A percentile compares a stretch with the other conserved stretches of the same genome.
Evolutionary conservation across 2,888 invertebrate genomes (phyloP).

Genomic region (Phania funesta): DNA sequence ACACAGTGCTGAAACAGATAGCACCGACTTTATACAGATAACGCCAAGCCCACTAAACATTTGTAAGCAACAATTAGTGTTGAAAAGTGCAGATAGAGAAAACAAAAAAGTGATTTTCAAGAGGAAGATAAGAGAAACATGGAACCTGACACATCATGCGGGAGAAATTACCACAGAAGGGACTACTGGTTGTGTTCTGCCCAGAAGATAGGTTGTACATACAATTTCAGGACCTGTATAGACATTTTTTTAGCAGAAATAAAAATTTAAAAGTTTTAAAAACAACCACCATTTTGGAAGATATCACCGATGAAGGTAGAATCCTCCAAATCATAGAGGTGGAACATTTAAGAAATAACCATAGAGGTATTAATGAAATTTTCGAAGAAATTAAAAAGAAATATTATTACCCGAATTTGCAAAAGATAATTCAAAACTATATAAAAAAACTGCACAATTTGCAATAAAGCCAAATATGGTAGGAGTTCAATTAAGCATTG

Average conservation of each 20-base stretch:
- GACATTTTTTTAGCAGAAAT: background rate
- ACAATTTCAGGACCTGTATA: background rate
- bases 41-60: constrained; percentile 3
- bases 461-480: constrained; percentile 31
- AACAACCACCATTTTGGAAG: too few species aligned
- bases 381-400: constrained; percentile 27
- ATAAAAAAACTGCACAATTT: constrained; percentile 20
- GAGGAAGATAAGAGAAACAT: constrained; percentile 3
- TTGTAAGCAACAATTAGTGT: constrained; percentile 1
- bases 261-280: constrained; percentile 8
- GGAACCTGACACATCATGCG: background rate
- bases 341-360: constrained; percentile 28
- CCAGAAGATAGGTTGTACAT: background rate
- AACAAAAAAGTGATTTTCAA: constrained; percentile 11
- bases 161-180: constrained; percentile 3
- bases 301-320: constrained; percentile 2
- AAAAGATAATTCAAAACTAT: constrained; percentile 23
- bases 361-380: constrained; percentile 35
- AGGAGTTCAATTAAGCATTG: constrained; percentile 20
- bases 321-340: constrained; percentile 21
- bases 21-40: constrained; percentile 16
- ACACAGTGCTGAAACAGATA: constrained; percentile 32
- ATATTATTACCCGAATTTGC: constrained; percentile 32
- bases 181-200: constrained; percentile 3
- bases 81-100: constrained; percentile 3